phyloP scores from a whole-genome alignment of 1,140 invertebrate species.

The Drosophila virilis region DNA sequence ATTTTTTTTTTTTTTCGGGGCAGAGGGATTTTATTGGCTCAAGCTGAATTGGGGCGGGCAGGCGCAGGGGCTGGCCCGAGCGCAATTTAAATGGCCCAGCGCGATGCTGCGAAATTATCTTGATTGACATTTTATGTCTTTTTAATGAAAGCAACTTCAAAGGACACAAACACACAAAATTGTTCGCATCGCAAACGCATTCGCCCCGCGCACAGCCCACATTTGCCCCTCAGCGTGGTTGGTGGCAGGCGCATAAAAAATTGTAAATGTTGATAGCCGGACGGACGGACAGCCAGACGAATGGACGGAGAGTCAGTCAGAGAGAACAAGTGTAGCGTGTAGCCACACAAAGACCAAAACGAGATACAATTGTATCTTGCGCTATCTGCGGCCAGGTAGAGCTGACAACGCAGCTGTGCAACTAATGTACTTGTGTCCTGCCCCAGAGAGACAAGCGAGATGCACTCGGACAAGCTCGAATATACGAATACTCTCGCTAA shows the following conservation, averaged over 20 bases:
- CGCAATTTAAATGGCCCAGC: constrained; percentile 33
- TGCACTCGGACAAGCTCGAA: not conserved
- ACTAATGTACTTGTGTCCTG: constrained; percentile 68
- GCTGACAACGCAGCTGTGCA: constrained; percentile 58
- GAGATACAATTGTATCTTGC: constrained; percentile 73
- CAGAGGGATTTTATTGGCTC: too few species aligned
- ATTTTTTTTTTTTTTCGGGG: too few species aligned
- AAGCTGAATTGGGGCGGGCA: too few species aligned
- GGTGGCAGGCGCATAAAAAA: constrained; percentile 64
- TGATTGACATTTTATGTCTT: constrained; percentile 65
- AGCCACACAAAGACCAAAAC: constrained; percentile 50
- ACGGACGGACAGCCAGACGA: not conserved
- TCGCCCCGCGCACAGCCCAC: constrained; percentile 14
- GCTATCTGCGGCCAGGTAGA: constrained; percentile 43
- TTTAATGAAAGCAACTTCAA: constrained; percentile 54
- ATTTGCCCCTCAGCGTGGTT: constrained; percentile 43
- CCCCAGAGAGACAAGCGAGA: not conserved
- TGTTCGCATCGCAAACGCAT: constrained; percentile 26
- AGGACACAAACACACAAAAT: constrained; percentile 42
- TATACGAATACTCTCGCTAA: not conserved
- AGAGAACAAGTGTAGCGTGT: constrained; percentile 65
- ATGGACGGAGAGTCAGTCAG: not conserved
- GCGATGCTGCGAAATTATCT: constrained; percentile 48
- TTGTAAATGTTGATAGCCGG: constrained; percentile 21
- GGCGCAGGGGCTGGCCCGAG: too few species aligned